Evolutionary conservation across 1,140 invertebrate genomes (phyloP).

Genomic region (Amyelois transitella): DNA sequence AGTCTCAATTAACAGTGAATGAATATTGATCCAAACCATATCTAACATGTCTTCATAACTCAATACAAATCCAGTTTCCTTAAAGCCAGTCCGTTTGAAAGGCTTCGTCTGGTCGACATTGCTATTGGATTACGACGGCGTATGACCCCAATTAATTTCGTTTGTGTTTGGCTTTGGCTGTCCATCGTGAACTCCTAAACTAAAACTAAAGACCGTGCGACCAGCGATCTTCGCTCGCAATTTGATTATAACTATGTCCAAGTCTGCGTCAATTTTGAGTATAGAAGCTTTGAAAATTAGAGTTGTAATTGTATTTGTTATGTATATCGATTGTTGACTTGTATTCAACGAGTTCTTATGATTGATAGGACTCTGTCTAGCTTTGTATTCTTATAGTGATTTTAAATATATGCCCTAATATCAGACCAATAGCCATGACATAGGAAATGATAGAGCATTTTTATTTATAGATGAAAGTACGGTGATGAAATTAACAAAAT

Average conservation of each 20-base stretch:
- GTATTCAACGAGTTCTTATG: too few relatives aligned
- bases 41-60: not conserved
- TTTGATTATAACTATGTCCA: constrained; percentile 14
- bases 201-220: not conserved
- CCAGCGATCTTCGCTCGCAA: not conserved
- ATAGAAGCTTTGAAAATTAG: not conserved
- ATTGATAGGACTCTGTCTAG: too few relatives aligned
- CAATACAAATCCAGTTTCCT: not conserved
- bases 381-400: too few relatives aligned
- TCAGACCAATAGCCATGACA: too few relatives aligned
- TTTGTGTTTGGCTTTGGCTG: not conserved
- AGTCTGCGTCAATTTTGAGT: not conserved
- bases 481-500: too few relatives aligned
- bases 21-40: not conserved
- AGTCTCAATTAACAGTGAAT: too few relatives aligned
- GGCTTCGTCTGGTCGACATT: not conserved
- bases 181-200: not conserved
- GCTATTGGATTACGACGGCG: not conserved
- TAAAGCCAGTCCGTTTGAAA: not conserved
- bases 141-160: not conserved
- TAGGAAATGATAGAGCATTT: too few relatives aligned
- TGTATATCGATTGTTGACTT: too few relatives aligned
- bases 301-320: too few relatives aligned
- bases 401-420: too few relatives aligned
- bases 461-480: too few relatives aligned